Percentiles rank a stretch among this genome's conserved stretches.
phyloP scores from a whole-genome alignment of 2,888 invertebrate genomes.

The Phoenoteleia sp. region DNA sequence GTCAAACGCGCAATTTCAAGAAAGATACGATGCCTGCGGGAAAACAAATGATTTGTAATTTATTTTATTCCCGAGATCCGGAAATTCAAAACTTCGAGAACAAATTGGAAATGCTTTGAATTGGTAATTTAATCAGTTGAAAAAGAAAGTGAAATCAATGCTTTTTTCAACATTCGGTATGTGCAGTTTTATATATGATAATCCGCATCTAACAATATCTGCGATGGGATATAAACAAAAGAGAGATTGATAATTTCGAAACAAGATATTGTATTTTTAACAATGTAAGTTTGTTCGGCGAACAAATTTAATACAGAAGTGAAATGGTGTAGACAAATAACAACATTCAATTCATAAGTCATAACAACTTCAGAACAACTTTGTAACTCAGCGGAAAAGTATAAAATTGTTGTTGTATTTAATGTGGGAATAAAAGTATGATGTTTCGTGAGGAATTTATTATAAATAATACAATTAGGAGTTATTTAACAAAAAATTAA shows the following conservation, averaged over 20 bases:
- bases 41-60: constrained; percentile 20
- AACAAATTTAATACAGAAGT: constrained; percentile 5
- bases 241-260: neutral
- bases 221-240: neutral
- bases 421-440: neutral
- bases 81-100: constrained; percentile 9
- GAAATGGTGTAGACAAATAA: neutral
- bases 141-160: neutral
- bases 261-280: neutral
- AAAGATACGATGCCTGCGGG: neutral
- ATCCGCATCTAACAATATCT: neutral
- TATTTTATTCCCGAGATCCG: constrained; percentile 12
- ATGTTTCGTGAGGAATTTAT: neutral
- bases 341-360: constrained; percentile 10
- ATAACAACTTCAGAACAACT: neutral
- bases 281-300: neutral
- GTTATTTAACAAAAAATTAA: too few species aligned
- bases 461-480: neutral
- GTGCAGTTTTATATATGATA: neutral
- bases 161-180: neutral
- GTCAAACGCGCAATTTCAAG: constrained; percentile 17
- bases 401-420: neutral
- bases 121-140: constrained; percentile 17
- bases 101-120: constrained; percentile 23
- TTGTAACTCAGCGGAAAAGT: neutral